Percentiles rank a stretch among this genome's conserved stretches.
phyloP scores from a whole-genome alignment of 2,797 vertebrate genomes.

The Ciconia nigra region DNA sequence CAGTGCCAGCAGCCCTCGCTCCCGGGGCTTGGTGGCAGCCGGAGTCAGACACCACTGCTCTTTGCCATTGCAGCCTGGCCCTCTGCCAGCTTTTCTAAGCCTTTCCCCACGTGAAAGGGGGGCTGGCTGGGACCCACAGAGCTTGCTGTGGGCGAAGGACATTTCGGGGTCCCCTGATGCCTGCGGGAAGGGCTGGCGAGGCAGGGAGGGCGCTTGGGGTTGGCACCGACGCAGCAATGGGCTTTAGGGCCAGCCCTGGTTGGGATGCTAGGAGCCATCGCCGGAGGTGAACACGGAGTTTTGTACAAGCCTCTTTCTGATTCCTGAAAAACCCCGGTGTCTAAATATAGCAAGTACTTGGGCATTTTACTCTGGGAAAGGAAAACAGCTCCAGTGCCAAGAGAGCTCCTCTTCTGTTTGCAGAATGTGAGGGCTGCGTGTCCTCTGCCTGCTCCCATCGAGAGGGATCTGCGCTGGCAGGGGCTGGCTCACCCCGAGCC shows the following conservation, averaged over 20 bases:
- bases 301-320: not conserved
- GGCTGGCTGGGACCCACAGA: not conserved
- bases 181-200: not conserved
- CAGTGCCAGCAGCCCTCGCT: not conserved
- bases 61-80: not conserved
- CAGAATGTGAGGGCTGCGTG: not conserved
- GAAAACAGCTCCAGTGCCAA: slow-evolving; percentile 20
- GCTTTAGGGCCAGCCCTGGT: not conserved
- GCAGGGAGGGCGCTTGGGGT: not conserved
- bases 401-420: slow-evolving; percentile 17
- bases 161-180: fast-evolving
- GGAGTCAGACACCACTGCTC: not conserved
- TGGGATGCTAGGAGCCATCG: not conserved
- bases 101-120: not conserved
- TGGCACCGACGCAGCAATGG: fast-evolving
- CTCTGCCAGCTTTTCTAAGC: not conserved
- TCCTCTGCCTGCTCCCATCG: not conserved
- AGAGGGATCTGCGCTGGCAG: not conserved
- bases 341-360: slow-evolving; percentile 46
- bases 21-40: not conserved
- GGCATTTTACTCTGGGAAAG: slow-evolving; percentile 38
- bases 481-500: not conserved
- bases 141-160: not conserved
- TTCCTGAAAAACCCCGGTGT: not conserved
- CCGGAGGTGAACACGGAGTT: not conserved